These are phyloP conservation scores for Apteryx mantelli DNA, from an alignment of 2,113 vertebrate genomes.

Conservation along the genomic window DNA sequence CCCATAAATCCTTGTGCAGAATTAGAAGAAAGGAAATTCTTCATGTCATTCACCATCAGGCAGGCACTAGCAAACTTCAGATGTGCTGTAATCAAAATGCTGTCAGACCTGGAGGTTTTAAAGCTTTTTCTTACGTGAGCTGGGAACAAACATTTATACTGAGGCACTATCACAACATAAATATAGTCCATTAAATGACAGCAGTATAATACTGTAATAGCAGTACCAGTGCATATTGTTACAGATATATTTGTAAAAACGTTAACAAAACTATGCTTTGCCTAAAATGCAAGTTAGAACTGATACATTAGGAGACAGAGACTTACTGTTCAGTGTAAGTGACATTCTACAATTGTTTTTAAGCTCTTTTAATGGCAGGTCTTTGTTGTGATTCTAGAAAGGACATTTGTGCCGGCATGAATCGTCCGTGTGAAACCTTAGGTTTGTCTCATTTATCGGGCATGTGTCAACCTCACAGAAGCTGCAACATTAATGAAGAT, in stretches of 20 bases:
- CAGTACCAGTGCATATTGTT: neutral
- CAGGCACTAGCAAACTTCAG: neutral
- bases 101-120: neutral
- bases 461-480: slow-evolving; percentile 95
- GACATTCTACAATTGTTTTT: neutral
- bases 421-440: slow-evolving; percentile 94
- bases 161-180: neutral
- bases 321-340: neutral
- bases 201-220: neutral
- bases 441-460: slow-evolving; percentile 97
- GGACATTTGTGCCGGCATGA: slow-evolving; percentile 94
- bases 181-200: neutral
- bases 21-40: neutral
- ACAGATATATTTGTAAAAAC: neutral
- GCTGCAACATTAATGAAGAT: slow-evolving; percentile 98
- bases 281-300: neutral
- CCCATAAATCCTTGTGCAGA: neutral
- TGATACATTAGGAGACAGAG: rapidly evolving
- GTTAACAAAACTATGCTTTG: neutral
- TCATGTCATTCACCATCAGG: neutral
- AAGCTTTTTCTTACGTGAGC: rapidly evolving
- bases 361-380: neutral
- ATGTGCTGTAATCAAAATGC: neutral
- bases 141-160: neutral
- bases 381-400: slow-evolving; percentile 80